Conservation (phyloP, 1,140 invertebrate genomes). For the Mesaphorura yosii region DNA sequence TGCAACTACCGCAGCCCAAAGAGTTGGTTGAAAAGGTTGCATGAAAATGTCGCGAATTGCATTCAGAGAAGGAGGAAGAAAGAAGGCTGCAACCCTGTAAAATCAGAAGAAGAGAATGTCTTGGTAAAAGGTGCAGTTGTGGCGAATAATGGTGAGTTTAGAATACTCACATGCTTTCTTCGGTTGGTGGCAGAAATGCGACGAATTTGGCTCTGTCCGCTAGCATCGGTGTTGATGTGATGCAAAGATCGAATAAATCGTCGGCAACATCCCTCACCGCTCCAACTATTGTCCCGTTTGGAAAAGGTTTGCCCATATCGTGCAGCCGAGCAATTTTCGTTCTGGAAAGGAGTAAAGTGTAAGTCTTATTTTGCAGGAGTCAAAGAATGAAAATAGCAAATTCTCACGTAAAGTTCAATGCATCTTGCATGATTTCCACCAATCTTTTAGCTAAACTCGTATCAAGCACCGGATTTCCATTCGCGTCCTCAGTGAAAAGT, state of each 20-base stretch:
- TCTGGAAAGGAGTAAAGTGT: not conserved
- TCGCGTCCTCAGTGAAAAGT: not conserved
- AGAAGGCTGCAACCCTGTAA: slow-evolving; percentile 23
- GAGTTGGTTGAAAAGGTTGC: slow-evolving; percentile 11
- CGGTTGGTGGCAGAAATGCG: slow-evolving; percentile 18
- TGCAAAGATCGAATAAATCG: slow-evolving; percentile 5
- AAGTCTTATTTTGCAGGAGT: not conserved
- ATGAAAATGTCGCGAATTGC: slow-evolving; percentile 28
- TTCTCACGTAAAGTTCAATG: slow-evolving; percentile 14
- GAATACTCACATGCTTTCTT: slow-evolving; percentile 18
- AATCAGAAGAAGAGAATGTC: slow-evolving; percentile 2
- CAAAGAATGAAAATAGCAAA: not conserved
- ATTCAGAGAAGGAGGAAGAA: slow-evolving; percentile 11
- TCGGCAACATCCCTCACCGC: slow-evolving; percentile 1
- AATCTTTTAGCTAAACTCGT: slow-evolving; percentile 5
- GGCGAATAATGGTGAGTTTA: too few species aligned
- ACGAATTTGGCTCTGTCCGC: slow-evolving; percentile 4
- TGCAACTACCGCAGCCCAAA: slow-evolving; percentile 23
- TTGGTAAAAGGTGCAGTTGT: not conserved
- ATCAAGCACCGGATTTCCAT: not conserved
- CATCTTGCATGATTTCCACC: not conserved
- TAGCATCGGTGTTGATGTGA: slow-evolving; percentile 5
- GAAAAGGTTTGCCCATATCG: slow-evolving; percentile 7
- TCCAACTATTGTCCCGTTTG: slow-evolving; percentile 1
- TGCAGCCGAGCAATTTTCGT: not conserved